A percentile compares a stretch with the other conserved stretches of the same genome.
These are phyloP conservation scores for Zaprionus capensis DNA, from an alignment of 1,140 invertebrate species.

Conservation along the genomic window DNA sequence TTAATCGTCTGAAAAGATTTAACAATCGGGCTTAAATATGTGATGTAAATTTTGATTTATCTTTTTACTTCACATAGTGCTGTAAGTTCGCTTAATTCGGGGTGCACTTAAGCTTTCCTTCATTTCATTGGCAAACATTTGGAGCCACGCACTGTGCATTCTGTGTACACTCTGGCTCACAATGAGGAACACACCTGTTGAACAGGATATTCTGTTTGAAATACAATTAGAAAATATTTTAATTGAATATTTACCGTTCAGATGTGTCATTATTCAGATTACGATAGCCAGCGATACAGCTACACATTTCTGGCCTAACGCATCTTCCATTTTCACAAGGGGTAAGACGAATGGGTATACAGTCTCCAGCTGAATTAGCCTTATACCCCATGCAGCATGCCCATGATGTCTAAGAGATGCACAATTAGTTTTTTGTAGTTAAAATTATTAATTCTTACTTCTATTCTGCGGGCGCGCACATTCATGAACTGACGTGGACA, in stretches of 20 bases:
- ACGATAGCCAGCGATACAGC: background rate
- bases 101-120: too few relatives aligned
- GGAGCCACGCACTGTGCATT: too few relatives aligned
- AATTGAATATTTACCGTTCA: background rate
- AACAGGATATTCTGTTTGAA: background rate
- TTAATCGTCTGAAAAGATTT: too few relatives aligned
- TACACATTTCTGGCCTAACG: background rate
- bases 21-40: too few relatives aligned
- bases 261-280: background rate
- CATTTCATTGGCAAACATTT: too few relatives aligned
- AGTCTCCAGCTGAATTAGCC: background rate
- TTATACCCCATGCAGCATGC: background rate
- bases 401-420: background rate
- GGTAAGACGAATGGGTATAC: background rate
- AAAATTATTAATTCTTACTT: background rate
- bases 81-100: too few relatives aligned
- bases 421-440: background rate
- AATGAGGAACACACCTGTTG: too few relatives aligned
- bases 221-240: background rate
- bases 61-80: too few relatives aligned
- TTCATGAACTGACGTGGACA: rapidly evolving
- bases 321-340: background rate
- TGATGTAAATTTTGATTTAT: too few relatives aligned
- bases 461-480: background rate
- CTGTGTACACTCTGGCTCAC: too few relatives aligned